Evolutionary conservation across 2,113 vertebrate species (phyloP).

Genomic region (Scomber scombrus): DNA sequence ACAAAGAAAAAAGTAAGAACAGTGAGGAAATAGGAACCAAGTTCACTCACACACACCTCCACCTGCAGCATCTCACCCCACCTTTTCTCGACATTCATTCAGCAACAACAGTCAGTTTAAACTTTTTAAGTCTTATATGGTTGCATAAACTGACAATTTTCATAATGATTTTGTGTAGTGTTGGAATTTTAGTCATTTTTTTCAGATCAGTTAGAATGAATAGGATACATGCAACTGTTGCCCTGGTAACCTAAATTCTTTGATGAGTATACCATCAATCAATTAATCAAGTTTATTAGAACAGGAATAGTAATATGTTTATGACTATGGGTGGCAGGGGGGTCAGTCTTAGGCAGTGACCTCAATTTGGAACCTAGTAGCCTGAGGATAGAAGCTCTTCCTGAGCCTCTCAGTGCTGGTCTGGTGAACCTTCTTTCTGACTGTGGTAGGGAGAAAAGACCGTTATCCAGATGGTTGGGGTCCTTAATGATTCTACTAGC

Average conservation of each 20-base stretch:
- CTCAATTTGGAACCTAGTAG: too few species aligned
- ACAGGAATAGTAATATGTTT: too few species aligned
- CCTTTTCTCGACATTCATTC: background rate
- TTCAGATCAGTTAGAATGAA: background rate
- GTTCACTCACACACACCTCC: background rate
- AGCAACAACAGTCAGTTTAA: background rate
- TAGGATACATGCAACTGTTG: background rate
- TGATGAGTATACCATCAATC: background rate
- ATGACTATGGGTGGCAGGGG: too few species aligned
- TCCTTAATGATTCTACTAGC: too few species aligned
- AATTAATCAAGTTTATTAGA: too few species aligned
- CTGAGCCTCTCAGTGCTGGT: too few species aligned
- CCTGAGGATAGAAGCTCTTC: too few species aligned
- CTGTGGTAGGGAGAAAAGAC: too few species aligned
- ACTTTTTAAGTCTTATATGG: background rate
- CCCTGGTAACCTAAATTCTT: background rate
- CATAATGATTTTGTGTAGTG: background rate
- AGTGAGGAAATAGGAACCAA: background rate
- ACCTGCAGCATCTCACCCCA: background rate
- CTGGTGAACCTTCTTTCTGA: too few species aligned
- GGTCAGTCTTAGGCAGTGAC: too few species aligned
- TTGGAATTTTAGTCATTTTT: conserved; percentile 3
- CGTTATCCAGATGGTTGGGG: too few species aligned
- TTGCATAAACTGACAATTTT: conserved; percentile 4
- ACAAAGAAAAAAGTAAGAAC: background rate